These are phyloP conservation scores for Rhagonycha fulva DNA, from an alignment of 2,888 invertebrate genomes.

Conservation along the genomic window DNA sequence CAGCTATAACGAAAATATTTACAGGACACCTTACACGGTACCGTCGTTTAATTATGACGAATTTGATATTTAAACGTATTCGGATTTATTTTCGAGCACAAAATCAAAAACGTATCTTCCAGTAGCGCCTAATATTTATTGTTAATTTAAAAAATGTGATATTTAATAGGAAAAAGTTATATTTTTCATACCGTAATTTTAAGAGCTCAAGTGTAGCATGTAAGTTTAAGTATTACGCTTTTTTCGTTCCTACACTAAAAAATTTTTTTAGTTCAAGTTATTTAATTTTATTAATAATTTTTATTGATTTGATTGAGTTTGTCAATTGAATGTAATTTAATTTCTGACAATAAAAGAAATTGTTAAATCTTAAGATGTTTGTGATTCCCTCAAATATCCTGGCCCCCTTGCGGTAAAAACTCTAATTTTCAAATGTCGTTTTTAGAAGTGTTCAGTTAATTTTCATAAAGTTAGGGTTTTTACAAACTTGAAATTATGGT, in stretches of 20 bases:
- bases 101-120: neutral
- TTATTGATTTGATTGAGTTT: neutral
- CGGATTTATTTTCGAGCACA: neutral
- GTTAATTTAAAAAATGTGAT: neutral
- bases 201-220: neutral
- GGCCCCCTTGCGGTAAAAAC: no score
- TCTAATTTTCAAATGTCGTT: no score
- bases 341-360: neutral
- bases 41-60: constrained; percentile 33
- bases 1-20: constrained; percentile 14
- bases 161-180: neutral
- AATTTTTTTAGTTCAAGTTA: neutral
- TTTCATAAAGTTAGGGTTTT: no score
- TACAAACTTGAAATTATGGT: no score
- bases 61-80: constrained; percentile 15
- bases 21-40: constrained; percentile 30
- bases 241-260: neutral
- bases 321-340: neutral
- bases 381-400: no score
- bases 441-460: no score
- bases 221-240: neutral
- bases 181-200: neutral
- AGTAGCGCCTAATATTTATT: neutral
- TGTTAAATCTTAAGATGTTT: neutral
- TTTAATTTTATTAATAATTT: neutral